These are phyloP conservation scores for Heterohyrax brucei DNA, from an alignment of 2,797 vertebrate genomes.

Conservation along the genomic window DNA sequence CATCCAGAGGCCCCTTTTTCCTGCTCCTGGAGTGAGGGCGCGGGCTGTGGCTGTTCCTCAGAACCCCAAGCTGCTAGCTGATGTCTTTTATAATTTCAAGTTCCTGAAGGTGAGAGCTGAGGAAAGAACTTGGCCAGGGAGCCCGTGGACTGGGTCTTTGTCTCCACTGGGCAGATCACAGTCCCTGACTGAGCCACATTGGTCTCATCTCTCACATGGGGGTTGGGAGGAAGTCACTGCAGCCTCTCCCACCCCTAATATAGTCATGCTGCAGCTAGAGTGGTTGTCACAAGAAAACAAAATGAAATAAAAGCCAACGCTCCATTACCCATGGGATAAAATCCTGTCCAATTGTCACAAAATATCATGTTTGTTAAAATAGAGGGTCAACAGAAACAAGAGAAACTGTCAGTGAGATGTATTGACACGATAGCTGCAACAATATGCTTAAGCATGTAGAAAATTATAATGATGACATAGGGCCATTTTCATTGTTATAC, in stretches of 20 bases:
- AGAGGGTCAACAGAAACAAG: neutral
- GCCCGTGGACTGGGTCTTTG: neutral
- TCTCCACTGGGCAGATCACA: neutral
- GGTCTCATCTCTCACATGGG: neutral
- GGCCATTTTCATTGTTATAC: neutral
- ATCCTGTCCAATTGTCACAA: neutral
- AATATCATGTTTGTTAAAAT: neutral
- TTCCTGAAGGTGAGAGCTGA: neutral
- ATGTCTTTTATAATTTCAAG: neutral
- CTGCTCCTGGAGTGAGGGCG: neutral
- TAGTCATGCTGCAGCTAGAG: neutral
- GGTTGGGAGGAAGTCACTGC: neutral
- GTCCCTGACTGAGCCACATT: neutral
- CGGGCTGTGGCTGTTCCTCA: fast-evolving
- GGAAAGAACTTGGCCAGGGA: neutral
- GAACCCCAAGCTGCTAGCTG: neutral
- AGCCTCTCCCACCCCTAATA: neutral
- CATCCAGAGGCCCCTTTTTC: neutral
- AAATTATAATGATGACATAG: neutral
- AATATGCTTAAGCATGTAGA: too few relatives aligned
- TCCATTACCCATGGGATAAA: neutral
- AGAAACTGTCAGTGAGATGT: neutral
- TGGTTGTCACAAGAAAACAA: neutral
- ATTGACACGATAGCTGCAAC: neutral
- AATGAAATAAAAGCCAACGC: neutral